These are phyloP conservation scores for Cardiocondyla obscurior DNA, from an alignment of 1,140 invertebrate species.

Conservation along the genomic window DNA sequence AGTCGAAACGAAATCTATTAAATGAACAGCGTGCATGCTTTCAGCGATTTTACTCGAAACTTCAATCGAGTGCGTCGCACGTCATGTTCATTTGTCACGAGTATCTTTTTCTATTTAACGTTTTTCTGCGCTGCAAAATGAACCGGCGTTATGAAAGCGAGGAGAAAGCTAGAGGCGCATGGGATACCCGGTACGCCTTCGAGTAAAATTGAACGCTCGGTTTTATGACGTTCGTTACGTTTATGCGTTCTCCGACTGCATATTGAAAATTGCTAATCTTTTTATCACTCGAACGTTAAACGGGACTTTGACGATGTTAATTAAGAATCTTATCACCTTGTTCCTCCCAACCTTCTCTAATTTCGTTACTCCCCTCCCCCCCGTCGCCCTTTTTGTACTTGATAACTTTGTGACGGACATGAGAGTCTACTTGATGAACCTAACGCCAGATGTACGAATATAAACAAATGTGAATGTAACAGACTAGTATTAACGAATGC, in stretches of 20 bases:
- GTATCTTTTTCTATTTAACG: neutral
- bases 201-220: conserved; percentile 18
- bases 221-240: conserved; percentile 1
- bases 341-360: too few relatives aligned
- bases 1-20: neutral
- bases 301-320: neutral
- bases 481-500: neutral
- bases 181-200: conserved; percentile 1
- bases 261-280: conserved; percentile 17
- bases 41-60: neutral
- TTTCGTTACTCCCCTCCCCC: too few relatives aligned
- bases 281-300: neutral
- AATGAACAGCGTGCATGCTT: neutral
- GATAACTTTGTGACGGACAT: too few relatives aligned
- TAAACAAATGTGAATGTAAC: neutral
- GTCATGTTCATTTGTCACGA: neutral
- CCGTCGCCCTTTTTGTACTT: too few relatives aligned
- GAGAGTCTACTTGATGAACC: neutral
- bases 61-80: neutral
- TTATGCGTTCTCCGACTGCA: neutral
- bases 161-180: neutral
- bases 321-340: too few relatives aligned
- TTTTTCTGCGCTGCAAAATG: neutral
- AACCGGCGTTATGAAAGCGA: neutral
- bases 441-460: neutral